Evolutionary conservation across 2,113 vertebrate species (phyloP).

Genomic region (Peromyscus maniculatus): DNA sequence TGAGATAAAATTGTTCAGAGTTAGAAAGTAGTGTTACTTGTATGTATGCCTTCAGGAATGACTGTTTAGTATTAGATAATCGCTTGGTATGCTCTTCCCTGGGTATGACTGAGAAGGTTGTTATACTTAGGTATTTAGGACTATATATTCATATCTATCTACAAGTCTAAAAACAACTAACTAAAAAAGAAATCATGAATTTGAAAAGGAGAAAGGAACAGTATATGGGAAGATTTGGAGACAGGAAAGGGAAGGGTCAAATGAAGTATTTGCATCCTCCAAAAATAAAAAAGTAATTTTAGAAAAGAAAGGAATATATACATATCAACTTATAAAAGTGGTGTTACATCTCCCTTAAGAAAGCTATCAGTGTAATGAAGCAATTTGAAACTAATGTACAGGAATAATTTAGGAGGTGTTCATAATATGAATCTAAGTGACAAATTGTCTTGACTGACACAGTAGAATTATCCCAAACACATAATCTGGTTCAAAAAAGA

Average conservation of each 20-base stretch:
- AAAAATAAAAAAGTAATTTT: neutral
- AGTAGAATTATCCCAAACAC: neutral
- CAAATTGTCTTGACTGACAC: neutral
- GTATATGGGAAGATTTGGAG: neutral
- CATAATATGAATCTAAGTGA: neutral
- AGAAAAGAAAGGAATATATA: neutral
- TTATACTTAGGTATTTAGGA: neutral
- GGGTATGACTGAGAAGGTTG: neutral
- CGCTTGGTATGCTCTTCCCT: neutral
- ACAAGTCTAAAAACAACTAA: neutral
- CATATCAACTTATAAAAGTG: no score
- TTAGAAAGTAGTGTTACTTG: neutral
- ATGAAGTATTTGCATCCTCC: neutral
- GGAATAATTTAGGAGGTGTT: neutral
- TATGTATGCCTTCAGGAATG: neutral
- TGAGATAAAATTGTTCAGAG: neutral
- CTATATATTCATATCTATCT: neutral
- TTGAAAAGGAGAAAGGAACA: neutral
- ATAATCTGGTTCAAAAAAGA: neutral
- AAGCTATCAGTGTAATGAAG: neutral
- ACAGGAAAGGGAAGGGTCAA: neutral
- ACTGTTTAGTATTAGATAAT: neutral
- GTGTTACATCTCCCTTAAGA: neutral
- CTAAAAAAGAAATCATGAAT: neutral
- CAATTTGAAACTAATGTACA: neutral